Base-by-base conservation (phyloP, 2,113 vertebrate species). In the Dolichallabes microphthalmus region DNA sequence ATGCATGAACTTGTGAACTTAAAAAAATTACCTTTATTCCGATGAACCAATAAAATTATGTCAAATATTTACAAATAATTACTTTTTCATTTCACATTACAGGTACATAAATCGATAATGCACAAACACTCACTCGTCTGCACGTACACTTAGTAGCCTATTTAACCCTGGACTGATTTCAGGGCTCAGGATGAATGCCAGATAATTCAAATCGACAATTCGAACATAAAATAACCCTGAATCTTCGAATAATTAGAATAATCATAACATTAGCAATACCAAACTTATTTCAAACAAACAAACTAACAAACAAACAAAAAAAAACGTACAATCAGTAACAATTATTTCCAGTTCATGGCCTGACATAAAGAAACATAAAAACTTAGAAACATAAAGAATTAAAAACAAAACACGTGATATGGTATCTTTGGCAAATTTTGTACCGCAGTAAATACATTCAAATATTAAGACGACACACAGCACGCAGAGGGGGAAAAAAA, bases 41-140 rank as follows among this genome's bases (percentile, higher is more conserved):
- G 96, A 97, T 94, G 96, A 98, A 98, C 96, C 96, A 98, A 98
- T 99, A 99, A 99, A 99, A 98, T 99, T 98, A 99, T 99, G 96
- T 97, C 94, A 97, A 98, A 96, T 99, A 99, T 99, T 99, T 99
- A 99, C 98, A 99, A 99, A 99, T 99, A 98, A 97, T 99, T 97
- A 99, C 97, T 94, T 94, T 90, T 94, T 94, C 92, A 91, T 91
- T 95, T 98, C 98, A 99, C 97, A 96, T 97, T 97, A 98, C 97
- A 96, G 95, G 95, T 98, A 98, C 97, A 96, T 97, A 96, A 97
- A 96, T 96, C 93, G 93, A 95, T 96, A 96, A 95, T 96, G 94
- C 97, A 99, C 97, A 97, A 96, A 97, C 97, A 98, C 94, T 96
- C 98, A 98, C 97, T 97, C 96, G 96, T 95, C 96, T 97, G 96